Base-by-base conservation (phyloP, 2,888 invertebrate species). In the Erebia ligea region DNA sequence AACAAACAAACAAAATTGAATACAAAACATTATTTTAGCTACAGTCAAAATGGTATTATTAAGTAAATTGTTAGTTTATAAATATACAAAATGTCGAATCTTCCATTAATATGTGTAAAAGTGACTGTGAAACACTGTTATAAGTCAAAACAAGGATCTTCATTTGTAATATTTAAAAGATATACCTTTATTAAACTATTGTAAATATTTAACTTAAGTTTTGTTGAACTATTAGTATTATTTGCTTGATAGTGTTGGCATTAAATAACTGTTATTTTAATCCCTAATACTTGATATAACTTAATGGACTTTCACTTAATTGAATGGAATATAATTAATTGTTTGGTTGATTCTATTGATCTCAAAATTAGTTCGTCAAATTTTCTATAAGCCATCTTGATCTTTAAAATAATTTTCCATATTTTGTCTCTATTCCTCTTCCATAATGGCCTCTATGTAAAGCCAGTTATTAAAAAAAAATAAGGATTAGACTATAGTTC, bases 161-260 rank as follows among this genome's bases (percentile, higher is more conserved):
- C 21, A 62, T 62, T 45, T 62, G 48, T 45, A 48, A 62, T 62
- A 62, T 62, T 61, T 25, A 52, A 54, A 25, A 17, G 40, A 54
- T 40, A 21, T 21, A 50, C 50, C 17, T 34, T 34, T 52, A 34
- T 52, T 50, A 10, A 57, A n/a, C 61, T 61, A 50, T n/a, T 66
- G 66, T 66, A 66, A 66, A 66, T 66, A 66, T 19, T 34, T 66
- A 42, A 9, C 50, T 56, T 72, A 62, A 68, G 68, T 68, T 71
- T 75, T 75, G 62, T 69, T 71, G 62, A 64, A 74, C 19, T 62
- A 61, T 70, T 70, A 70, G 65, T 58, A 57, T 68, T 66, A 56
- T 21, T 48, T 56, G 66, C 42, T 8, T 9, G 10, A 57, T 21
- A 66, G 66, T 66, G 66, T 57, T 66, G 66, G 56, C 21, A 19